Percentiles rank a stretch among this genome's conserved stretches.
Conservation (phyloP, 2,113 vertebrate genomes). For the Zeus faber region DNA sequence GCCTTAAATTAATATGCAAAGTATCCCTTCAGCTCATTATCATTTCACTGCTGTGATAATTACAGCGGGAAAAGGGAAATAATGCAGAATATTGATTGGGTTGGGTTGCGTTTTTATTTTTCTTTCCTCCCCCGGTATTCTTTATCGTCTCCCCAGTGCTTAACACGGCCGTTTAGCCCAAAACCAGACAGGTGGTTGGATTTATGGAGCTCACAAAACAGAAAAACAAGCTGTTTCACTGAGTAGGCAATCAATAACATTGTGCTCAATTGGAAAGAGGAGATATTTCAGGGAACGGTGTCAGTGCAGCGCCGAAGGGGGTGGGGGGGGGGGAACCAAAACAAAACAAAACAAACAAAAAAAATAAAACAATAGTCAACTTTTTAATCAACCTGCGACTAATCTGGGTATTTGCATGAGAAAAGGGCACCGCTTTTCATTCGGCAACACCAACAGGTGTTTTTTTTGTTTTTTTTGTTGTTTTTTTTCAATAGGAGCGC, state of each 20-base stretch:
- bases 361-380: constrained; percentile 13
- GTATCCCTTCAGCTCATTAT: constrained; percentile 39
- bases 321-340: too few relatives aligned
- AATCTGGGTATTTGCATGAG: constrained; percentile 14
- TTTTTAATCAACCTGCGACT: neutral
- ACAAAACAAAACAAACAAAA: too few relatives aligned
- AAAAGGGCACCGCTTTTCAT: constrained; percentile 8
- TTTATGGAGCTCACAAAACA: constrained; percentile 26
- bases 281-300: neutral
- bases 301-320: constrained; percentile 2
- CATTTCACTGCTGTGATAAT: constrained; percentile 36
- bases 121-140: neutral
- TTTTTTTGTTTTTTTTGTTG: too few relatives aligned
- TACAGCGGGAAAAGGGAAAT: constrained; percentile 30
- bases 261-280: constrained; percentile 23
- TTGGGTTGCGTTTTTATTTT: neutral
- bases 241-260: constrained; percentile 23
- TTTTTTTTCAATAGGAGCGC: neutral
- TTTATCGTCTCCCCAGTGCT: neutral
- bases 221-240: constrained; percentile 33
- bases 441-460: neutral
- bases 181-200: constrained; percentile 33
- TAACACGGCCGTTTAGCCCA: constrained; percentile 21
- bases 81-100: constrained; percentile 45
- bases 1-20: constrained; percentile 56